These are phyloP conservation scores for Potamarius usumacintae DNA, from an alignment of 2,113 vertebrate species.

Conservation along the genomic window DNA sequence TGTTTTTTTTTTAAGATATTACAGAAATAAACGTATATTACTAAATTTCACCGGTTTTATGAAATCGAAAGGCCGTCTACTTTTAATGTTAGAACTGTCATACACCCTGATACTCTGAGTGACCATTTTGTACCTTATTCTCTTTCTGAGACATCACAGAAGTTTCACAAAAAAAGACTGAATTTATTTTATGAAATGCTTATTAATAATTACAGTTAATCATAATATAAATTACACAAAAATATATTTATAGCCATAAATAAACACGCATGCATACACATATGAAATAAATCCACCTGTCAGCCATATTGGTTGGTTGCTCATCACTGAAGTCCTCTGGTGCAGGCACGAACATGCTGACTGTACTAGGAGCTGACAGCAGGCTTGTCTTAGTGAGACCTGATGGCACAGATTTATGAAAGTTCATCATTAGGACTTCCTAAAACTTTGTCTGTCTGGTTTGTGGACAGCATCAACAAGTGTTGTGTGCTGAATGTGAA, in stretches of 20 bases:
- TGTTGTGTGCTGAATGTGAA: not conserved
- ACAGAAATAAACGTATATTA: too few relatives aligned
- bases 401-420: slow-evolving; percentile 48
- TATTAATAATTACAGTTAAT: not conserved
- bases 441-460: not conserved
- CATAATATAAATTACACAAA: not conserved
- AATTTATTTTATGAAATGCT: not conserved
- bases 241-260: not conserved
- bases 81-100: not conserved
- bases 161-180: not conserved
- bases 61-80: too few relatives aligned
- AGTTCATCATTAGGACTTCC: not conserved
- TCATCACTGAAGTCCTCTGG: slow-evolving; percentile 97
- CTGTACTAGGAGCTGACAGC: slow-evolving; percentile 93
- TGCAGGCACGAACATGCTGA: slow-evolving; percentile 97
- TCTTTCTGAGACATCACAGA: not conserved
- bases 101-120: not conserved
- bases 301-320: slow-evolving; percentile 91
- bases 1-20: too few relatives aligned
- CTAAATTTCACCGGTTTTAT: too few relatives aligned
- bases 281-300: slow-evolving; percentile 77
- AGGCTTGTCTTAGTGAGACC: slow-evolving; percentile 95
- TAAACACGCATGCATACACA: not conserved
- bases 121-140: not conserved
- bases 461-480: not conserved